Conservation (phyloP, 1,140 invertebrate genomes). For the Eueides isabella region DNA sequence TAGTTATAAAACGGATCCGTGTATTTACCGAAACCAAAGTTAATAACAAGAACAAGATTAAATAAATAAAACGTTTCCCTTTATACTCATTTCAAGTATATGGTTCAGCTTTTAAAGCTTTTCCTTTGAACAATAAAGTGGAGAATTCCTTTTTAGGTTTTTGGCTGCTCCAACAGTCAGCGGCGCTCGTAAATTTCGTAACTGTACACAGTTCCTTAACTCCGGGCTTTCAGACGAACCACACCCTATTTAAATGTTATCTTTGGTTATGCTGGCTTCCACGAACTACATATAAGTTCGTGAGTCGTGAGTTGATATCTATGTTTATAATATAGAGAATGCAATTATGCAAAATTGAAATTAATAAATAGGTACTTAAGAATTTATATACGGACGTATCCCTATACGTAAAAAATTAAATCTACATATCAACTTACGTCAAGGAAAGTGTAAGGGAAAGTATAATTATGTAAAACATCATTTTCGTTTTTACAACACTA, state of each 20-base stretch:
- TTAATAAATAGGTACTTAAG: neutral
- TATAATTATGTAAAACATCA: too few relatives aligned
- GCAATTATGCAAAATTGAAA: neutral
- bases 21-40: neutral
- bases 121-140: slow-evolving; percentile 31
- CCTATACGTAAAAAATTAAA: too few relatives aligned
- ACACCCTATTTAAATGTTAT: slow-evolving; percentile 39
- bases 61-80: slow-evolving; percentile 8
- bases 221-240: slow-evolving; percentile 33
- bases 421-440: too few relatives aligned
- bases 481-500: too few relatives aligned
- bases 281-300: slow-evolving; percentile 1
- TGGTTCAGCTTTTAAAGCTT: slow-evolving; percentile 16
- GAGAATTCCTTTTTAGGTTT: slow-evolving; percentile 37
- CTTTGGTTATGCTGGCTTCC: slow-evolving; percentile 23
- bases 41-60: neutral
- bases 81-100: neutral
- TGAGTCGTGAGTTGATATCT: slow-evolving; percentile 6
- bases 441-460: too few relatives aligned
- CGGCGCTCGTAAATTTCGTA: slow-evolving; percentile 41
- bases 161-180: slow-evolving; percentile 29
- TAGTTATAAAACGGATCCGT: neutral
- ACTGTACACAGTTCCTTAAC: slow-evolving; percentile 38
- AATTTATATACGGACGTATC: too few relatives aligned
- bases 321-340: neutral